Evolutionary conservation across 1,140 invertebrate genomes (phyloP).

Genomic region (Penaeus indicus): DNA sequence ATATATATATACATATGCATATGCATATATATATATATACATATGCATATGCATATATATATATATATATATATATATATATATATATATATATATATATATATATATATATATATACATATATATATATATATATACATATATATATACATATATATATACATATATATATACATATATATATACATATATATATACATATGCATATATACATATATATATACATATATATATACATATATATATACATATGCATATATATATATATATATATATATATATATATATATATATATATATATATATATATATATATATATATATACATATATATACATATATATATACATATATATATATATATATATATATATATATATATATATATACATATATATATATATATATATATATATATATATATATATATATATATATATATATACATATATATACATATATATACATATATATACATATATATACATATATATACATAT

Average conservation of each 20-base stretch:
- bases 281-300: constrained; percentile 5
- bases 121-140: constrained; percentile 14
- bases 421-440: background rate
- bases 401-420: constrained; percentile 20
- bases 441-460: background rate
- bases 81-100: constrained; percentile 6
- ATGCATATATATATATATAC: constrained; percentile 14
- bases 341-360: background rate
- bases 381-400: constrained; percentile 18
- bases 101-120: constrained; percentile 4
- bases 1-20: constrained; percentile 14
- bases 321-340: background rate
- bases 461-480: background rate
- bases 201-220: too few species aligned
- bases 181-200: background rate
- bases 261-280: too few species aligned
- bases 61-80: constrained; percentile 6
- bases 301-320: constrained; percentile 6
- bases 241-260: too few species aligned
- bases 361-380: constrained; percentile 5
- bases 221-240: too few species aligned
- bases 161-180: constrained; percentile 6
- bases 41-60: constrained; percentile 14
- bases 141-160: constrained; percentile 5
- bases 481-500: background rate